Evolutionary conservation across 2,888 invertebrate genomes (phyloP).

Genomic region (Drosophila melanosoma): DNA sequence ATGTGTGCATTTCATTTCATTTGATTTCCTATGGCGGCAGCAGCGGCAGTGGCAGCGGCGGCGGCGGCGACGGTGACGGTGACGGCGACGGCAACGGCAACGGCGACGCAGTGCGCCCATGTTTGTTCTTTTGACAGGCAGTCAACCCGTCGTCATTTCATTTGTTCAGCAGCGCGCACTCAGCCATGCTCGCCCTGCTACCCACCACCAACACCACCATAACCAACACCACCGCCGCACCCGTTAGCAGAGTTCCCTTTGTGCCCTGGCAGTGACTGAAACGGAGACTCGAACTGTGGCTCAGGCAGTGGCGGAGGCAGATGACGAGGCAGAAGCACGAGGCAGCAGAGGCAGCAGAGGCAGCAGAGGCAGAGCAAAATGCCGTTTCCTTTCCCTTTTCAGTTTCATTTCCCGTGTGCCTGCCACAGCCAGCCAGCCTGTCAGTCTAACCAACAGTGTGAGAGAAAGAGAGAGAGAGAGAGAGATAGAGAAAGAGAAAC

Average conservation of each 20-base stretch:
- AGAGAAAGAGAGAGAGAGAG: background rate
- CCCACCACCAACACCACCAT: constrained; percentile 43
- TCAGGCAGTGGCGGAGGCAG: constrained; percentile 4
- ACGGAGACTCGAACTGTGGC: constrained; percentile 15
- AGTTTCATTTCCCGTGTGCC: constrained; percentile 80
- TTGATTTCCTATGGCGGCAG: constrained; percentile 79
- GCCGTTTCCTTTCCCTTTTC: constrained; percentile 81
- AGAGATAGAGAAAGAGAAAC: background rate
- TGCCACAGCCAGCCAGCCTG: constrained; percentile 66
- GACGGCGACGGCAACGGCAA: constrained; percentile 38
- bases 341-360: constrained; percentile 42
- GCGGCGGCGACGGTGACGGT: constrained; percentile 27
- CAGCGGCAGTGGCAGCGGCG: constrained; percentile 33
- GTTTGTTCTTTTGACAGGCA: constrained; percentile 85
- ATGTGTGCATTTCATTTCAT: constrained; percentile 81
- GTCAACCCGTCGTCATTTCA: constrained; percentile 85
- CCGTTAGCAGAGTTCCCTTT: constrained; percentile 53
- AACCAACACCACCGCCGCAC: constrained; percentile 46
- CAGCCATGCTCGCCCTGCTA: constrained; percentile 66
- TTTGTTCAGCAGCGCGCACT: constrained; percentile 81
- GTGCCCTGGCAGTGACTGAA: constrained; percentile 7
- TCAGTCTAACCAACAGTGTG: constrained; percentile 69
- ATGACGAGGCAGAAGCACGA: constrained; percentile 21
- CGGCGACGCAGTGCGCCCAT: constrained; percentile 78
- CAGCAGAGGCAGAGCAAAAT: constrained; percentile 67